Evolutionary conservation across 2,888 invertebrate species (phyloP).

Genomic region (Lymantria dispar): DNA sequence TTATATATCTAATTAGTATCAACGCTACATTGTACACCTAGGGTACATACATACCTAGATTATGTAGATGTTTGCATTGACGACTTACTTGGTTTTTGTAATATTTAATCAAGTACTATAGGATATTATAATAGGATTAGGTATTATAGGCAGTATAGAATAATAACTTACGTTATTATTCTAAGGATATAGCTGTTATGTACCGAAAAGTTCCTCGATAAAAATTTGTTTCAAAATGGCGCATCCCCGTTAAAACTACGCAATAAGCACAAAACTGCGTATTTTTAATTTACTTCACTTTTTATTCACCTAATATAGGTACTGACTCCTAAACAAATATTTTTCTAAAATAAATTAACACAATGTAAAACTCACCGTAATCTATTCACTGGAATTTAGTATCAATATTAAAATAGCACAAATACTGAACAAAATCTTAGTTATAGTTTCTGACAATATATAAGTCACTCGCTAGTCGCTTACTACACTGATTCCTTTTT

Average conservation of each 20-base stretch:
- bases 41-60: too few relatives aligned
- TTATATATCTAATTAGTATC: too few relatives aligned
- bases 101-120: too few relatives aligned
- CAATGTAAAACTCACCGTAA: background rate
- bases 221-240: background rate
- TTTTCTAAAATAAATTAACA: too few relatives aligned
- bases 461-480: constrained; percentile 38
- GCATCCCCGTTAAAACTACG: background rate
- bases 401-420: background rate
- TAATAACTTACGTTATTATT: too few relatives aligned
- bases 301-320: background rate
- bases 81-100: too few relatives aligned
- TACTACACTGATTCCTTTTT: constrained; percentile 33
- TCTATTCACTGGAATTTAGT: background rate
- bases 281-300: background rate
- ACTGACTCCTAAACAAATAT: too few relatives aligned
- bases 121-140: too few relatives aligned
- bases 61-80: too few relatives aligned
- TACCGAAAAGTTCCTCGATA: background rate
- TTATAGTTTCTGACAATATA: constrained; percentile 39
- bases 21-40: too few relatives aligned
- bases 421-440: constrained; percentile 29
- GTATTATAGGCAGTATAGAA: too few relatives aligned
- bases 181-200: too few relatives aligned
- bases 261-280: background rate